Conservation (phyloP, 2,888 invertebrate species). For the Gari tellinella region DNA sequence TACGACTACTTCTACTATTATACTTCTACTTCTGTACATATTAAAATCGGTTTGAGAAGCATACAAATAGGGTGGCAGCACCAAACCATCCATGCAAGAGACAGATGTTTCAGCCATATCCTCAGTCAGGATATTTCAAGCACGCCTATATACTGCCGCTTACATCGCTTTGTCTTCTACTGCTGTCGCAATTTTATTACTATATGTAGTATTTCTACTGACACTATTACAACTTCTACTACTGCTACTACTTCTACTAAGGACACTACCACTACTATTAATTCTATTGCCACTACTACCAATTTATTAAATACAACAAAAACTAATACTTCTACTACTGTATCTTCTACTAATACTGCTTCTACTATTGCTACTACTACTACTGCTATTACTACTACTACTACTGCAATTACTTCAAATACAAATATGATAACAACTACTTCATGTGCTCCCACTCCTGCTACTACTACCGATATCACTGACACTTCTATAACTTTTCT, state of each 20-base stretch:
- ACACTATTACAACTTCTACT: neutral
- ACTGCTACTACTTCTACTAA: neutral
- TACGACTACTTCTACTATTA: too few relatives aligned
- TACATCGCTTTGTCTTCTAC: neutral
- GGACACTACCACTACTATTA: neutral
- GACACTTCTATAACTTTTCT: too few relatives aligned
- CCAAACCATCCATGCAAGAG: too few relatives aligned
- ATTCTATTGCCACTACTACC: neutral
- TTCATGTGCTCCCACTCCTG: neutral
- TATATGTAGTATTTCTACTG: neutral
- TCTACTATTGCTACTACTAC: too few relatives aligned
- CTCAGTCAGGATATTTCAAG: too few relatives aligned
- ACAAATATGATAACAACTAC: neutral
- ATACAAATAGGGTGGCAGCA: too few relatives aligned
- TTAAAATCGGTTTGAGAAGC: too few relatives aligned
- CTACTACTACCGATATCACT: neutral
- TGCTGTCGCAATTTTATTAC: neutral
- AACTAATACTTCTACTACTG: neutral
- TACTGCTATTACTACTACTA: slow-evolving; percentile 1
- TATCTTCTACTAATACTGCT: too few relatives aligned
- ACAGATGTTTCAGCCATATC: too few relatives aligned
- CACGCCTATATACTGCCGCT: neutral
- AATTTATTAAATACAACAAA: neutral
- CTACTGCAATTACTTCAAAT: neutral
- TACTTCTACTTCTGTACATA: too few relatives aligned